Conservation (phyloP, 2,888 invertebrate species). For the Xanthorhoe designata region DNA sequence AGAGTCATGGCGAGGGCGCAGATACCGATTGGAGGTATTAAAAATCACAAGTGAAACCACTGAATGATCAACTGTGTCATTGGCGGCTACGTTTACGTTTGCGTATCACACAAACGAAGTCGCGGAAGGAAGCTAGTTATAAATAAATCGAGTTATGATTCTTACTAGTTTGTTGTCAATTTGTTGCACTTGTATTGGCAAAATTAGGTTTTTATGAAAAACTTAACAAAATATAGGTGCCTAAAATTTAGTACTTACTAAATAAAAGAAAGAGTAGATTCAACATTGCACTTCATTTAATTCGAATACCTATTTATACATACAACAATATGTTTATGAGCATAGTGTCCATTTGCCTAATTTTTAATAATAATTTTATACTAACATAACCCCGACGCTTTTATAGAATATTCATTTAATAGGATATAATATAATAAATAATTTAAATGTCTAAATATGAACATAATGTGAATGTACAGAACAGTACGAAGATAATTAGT, state of each 20-base stretch:
- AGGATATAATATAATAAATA: conserved; percentile 45
- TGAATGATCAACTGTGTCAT: no score
- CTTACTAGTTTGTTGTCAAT: no score
- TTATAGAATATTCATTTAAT: conserved; percentile 44
- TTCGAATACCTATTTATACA: conserved; percentile 72
- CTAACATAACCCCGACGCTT: conserved; percentile 52
- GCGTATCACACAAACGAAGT: no score
- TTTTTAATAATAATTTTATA: conserved; percentile 51
- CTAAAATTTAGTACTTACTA: background rate
- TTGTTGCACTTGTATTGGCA: no score
- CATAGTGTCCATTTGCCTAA: conserved; percentile 66
- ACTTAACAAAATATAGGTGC: no score
- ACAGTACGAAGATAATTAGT: conserved; percentile 90
- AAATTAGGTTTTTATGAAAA: no score
- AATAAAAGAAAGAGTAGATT: conserved; percentile 43
- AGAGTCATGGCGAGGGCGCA: no score
- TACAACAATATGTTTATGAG: conserved; percentile 66
- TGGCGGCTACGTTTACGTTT: no score
- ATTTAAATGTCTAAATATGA: conserved; percentile 92
- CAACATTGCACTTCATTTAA: conserved; percentile 75
- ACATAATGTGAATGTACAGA: conserved; percentile 92
- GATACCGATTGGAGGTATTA: no score
- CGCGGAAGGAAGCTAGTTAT: no score
- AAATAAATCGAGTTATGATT: no score
- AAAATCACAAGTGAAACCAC: no score